phyloP scores from a whole-genome alignment of 2,797 vertebrate genomes.

The Urosaurus nigricauda region DNA sequence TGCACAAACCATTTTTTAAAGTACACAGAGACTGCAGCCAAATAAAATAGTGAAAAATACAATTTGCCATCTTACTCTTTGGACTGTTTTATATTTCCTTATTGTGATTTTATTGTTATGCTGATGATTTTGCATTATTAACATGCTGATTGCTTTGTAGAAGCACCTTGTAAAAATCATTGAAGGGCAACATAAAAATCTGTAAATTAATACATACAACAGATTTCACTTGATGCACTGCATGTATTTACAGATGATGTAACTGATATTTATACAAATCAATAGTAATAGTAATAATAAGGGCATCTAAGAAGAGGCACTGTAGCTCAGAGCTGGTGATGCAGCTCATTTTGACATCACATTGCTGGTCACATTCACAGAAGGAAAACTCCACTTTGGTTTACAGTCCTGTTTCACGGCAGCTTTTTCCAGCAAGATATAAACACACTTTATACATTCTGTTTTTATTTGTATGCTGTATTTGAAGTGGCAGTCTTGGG shows the following conservation, averaged over 20 bases:
- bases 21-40: no score
- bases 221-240: neutral
- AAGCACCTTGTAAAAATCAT: neutral
- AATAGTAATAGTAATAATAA: neutral
- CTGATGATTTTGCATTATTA: no score
- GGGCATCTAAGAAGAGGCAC: neutral
- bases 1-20: neutral
- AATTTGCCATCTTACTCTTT: neutral
- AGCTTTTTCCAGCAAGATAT: neutral
- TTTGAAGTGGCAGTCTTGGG: neutral
- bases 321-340: slow-evolving; percentile 6
- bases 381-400: neutral
- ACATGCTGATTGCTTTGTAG: neutral
- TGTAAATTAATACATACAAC: neutral
- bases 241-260: neutral
- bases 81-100: slow-evolving; percentile 6
- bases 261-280: neutral
- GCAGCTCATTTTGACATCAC: neutral
- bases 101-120: slow-evolving; percentile 4
- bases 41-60: neutral
- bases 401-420: no score
- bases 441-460: neutral
- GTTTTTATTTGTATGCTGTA: neutral
- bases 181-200: neutral
- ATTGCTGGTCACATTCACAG: neutral